Conservation (phyloP, 2,797 vertebrate species). For the Rhinella marina region DNA sequence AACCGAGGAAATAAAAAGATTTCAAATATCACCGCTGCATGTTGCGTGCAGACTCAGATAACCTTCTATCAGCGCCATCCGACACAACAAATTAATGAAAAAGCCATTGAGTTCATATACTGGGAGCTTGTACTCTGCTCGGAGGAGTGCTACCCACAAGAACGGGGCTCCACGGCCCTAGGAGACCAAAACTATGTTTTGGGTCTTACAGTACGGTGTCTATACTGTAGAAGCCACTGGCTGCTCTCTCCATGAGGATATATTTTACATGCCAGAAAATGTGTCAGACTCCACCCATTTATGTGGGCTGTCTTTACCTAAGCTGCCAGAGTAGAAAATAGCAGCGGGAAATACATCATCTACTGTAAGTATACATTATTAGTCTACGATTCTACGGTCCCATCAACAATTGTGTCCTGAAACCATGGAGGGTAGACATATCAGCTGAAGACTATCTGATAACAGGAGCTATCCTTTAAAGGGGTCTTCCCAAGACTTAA, state of each 20-base stretch:
- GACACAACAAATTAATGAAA: not conserved
- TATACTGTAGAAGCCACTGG: not conserved
- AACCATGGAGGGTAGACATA: no score
- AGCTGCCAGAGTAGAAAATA: no score
- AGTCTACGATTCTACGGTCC: no score
- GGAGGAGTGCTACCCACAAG: not conserved
- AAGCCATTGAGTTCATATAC: not conserved
- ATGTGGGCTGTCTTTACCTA: no score
- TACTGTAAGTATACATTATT: no score
- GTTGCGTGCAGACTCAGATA: not conserved
- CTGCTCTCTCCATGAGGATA: no score
- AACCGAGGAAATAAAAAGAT: not conserved
- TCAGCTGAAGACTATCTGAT: no score
- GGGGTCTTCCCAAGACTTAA: no score
- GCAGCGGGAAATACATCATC: no score
- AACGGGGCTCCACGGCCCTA: not conserved
- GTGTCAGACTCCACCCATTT: no score
- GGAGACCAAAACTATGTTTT: not conserved
- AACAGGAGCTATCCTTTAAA: not conserved
- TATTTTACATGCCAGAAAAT: no score
- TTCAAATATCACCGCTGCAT: not conserved
- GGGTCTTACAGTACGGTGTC: not conserved
- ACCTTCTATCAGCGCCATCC: slow-evolving; percentile 12
- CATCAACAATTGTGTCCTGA: no score
- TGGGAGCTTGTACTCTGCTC: not conserved